Percentiles rank a stretch among this genome's conserved stretches.
Conservation (phyloP, 2,113 vertebrate genomes). For the Ovibos moschatus region DNA sequence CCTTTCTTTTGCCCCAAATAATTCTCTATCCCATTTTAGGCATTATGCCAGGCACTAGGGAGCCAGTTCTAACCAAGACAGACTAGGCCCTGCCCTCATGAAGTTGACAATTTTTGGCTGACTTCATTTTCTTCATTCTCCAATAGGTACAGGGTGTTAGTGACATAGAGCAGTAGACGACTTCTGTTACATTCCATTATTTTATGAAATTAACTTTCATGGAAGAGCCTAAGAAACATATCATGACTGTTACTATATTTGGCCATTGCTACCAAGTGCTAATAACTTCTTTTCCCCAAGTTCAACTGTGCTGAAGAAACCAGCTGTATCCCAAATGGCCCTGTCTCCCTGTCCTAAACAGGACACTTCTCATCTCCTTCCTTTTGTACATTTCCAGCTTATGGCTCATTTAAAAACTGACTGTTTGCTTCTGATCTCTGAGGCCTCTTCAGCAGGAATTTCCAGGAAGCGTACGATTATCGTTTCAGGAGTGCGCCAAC, state of each 20-base stretch:
- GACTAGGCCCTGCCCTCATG: neutral
- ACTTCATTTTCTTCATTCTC: neutral
- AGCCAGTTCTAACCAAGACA: neutral
- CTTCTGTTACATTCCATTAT: neutral
- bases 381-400: constrained; percentile 14
- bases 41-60: neutral
- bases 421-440: constrained; percentile 49
- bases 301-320: neutral
- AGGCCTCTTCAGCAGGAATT: constrained; percentile 44
- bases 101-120: constrained; percentile 24
- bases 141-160: neutral
- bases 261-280: neutral
- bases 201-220: constrained; percentile 20
- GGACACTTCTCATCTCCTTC: neutral
- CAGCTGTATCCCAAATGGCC: neutral
- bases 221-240: neutral
- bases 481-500: neutral
- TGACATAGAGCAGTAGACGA: neutral
- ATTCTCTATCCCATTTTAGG: neutral
- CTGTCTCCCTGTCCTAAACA: neutral
- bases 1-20: neutral
- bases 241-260: neutral
- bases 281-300: neutral
- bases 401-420: constrained; percentile 29
- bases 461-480: constrained; percentile 17